Evolutionary conservation across 2,113 vertebrate species (phyloP).

Genomic region (Ophthalmolycus amberensis): DNA sequence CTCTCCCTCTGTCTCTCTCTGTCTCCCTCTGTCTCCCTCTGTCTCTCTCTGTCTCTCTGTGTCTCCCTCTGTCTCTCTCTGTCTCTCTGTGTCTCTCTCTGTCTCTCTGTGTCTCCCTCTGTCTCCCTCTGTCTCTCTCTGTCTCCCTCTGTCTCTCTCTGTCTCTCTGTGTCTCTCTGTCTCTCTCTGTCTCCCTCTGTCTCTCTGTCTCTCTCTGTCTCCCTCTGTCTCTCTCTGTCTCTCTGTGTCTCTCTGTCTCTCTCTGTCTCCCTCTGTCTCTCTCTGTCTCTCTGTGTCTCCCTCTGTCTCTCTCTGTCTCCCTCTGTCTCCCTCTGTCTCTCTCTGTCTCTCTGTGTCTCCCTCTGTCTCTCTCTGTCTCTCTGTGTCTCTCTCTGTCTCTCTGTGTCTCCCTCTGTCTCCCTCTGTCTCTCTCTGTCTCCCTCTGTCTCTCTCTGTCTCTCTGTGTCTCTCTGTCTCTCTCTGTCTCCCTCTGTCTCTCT

Average conservation of each 20-base stretch:
- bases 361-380: slow-evolving; percentile 31
- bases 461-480: slow-evolving; percentile 21
- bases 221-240: slow-evolving; percentile 39
- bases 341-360: too few species aligned
- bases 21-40: too few species aligned
- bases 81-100: slow-evolving; percentile 31
- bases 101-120: too few species aligned
- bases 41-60: too few species aligned
- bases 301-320: too few species aligned
- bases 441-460: slow-evolving; percentile 40
- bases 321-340: slow-evolving; percentile 38
- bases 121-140: slow-evolving; percentile 40
- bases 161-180: slow-evolving; percentile 10
- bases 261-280: too few species aligned
- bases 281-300: too few species aligned
- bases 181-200: slow-evolving; percentile 32
- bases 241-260: too few species aligned
- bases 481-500: slow-evolving; percentile 46
- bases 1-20: too few species aligned
- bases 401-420: background rate
- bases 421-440: slow-evolving; percentile 32
- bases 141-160: slow-evolving; percentile 33
- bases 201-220: slow-evolving; percentile 32
- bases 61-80: too few species aligned
- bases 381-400: slow-evolving; percentile 41